Conservation (phyloP, 2,797 vertebrate species). For the Chelon auratus region DNA sequence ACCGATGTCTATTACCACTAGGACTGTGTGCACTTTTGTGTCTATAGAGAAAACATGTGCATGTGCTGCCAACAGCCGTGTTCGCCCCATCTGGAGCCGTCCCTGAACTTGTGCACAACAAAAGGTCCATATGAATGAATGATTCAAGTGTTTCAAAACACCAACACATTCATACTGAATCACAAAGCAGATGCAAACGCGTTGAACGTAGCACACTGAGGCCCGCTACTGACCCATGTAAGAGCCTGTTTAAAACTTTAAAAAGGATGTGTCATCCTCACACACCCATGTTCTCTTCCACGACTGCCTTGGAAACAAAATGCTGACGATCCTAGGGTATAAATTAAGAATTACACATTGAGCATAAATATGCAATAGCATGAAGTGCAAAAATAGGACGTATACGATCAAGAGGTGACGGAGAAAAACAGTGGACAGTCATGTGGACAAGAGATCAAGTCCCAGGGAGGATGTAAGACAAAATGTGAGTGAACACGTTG, state of each 20-base stretch:
- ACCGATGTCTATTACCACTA: not conserved
- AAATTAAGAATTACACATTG: not conserved
- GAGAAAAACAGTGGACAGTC: not conserved
- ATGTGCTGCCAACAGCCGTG: too few species aligned
- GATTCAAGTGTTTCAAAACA: constrained; percentile 7
- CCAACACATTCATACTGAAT: constrained; percentile 33
- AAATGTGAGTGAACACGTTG: too few species aligned
- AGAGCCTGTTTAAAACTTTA: constrained; percentile 28
- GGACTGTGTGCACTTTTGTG: not conserved
- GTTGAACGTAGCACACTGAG: not conserved
- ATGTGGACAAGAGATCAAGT: too few species aligned
- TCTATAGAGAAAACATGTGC: too few species aligned
- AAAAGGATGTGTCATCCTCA: not conserved
- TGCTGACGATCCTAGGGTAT: not conserved
- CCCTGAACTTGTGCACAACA: too few species aligned
- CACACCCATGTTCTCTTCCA: constrained; percentile 1
- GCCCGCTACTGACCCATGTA: constrained; percentile 11
- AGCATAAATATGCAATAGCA: constrained; percentile 18
- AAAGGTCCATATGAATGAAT: constrained; percentile 19
- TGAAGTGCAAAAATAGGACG: not conserved
- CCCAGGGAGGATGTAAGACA: too few species aligned
- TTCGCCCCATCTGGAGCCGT: too few species aligned
- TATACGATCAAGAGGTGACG: not conserved
- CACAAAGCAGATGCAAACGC: constrained; percentile 9
- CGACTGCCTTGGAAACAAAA: constrained; percentile 10